A percentile compares a stretch with the other conserved stretches of the same genome.
phyloP scores from a whole-genome alignment of 2,888 invertebrate species.

The Melitaea athalia region DNA sequence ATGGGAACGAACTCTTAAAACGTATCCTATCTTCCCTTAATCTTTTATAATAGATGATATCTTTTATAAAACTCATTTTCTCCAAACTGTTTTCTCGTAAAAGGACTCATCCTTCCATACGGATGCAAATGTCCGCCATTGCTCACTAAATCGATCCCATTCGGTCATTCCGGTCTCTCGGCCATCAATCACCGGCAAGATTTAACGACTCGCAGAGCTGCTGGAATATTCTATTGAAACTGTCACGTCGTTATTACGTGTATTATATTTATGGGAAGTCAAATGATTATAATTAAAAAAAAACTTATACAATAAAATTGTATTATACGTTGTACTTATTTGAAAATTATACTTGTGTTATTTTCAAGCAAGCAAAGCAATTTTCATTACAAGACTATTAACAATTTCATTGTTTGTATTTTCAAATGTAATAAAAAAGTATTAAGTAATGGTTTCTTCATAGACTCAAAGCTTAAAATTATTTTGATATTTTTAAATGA shows the following conservation, averaged over 20 bases:
- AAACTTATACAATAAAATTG: too few species aligned
- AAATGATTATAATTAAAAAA: not conserved
- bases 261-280: slow-evolving; percentile 1
- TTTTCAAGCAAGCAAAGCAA: too few species aligned
- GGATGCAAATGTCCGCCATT: slow-evolving; percentile 72
- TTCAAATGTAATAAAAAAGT: too few species aligned
- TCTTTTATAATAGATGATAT: not conserved
- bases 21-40: not conserved
- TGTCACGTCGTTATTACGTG: slow-evolving; percentile 30
- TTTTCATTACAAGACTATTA: too few species aligned
- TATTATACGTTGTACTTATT: too few species aligned
- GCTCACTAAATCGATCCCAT: slow-evolving; percentile 75
- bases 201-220: slow-evolving; percentile 38
- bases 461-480: too few species aligned
- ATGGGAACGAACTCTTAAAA: not conserved
- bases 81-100: slow-evolving; percentile 39
- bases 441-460: too few species aligned
- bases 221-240: slow-evolving; percentile 40
- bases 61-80: not conserved
- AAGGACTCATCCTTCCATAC: slow-evolving; percentile 54
- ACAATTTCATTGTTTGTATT: too few species aligned
- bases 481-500: too few species aligned
- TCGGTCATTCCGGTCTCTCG: slow-evolving; percentile 68
- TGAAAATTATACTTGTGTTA: too few species aligned
- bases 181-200: slow-evolving; percentile 74